Conservation (phyloP, 2,888 invertebrate genomes). For the Trissoscelio sp. region DNA sequence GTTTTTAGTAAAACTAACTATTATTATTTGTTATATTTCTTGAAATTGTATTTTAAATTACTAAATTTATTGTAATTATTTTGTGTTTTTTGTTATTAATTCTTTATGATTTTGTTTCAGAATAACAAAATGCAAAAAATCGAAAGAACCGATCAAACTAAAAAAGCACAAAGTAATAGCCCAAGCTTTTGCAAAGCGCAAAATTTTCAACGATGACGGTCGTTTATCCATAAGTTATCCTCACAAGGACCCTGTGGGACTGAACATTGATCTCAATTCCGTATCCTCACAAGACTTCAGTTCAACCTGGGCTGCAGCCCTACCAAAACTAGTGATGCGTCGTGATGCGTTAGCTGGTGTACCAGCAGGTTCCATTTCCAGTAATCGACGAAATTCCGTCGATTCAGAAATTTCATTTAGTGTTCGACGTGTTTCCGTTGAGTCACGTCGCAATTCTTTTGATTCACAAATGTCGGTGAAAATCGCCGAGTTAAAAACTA, state of each 20-base stretch:
- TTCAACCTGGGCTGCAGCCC: constrained; percentile 95
- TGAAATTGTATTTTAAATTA: no score
- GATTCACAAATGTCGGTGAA: constrained; percentile 95
- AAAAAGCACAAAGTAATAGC: constrained; percentile 96
- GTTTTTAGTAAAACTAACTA: no score
- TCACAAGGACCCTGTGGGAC: constrained; percentile 95
- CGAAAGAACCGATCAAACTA: constrained; percentile 88
- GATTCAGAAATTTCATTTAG: constrained; percentile 90
- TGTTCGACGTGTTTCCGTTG: constrained; percentile 92
- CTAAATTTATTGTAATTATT: no score
- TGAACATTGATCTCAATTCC: constrained; percentile 89
- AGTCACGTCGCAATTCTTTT: constrained; percentile 93
- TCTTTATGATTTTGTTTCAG: no score
- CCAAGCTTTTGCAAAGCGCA: constrained; percentile 94
- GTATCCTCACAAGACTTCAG: constrained; percentile 93
- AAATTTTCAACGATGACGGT: constrained; percentile 92
- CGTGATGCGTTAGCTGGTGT: constrained; percentile 91
- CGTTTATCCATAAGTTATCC: constrained; percentile 94
- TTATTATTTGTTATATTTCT: no score
- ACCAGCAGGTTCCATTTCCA: constrained; percentile 85
- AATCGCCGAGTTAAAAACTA: constrained; percentile 84
- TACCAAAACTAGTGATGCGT: constrained; percentile 93
- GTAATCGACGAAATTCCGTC: constrained; percentile 85
- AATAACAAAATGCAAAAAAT: constrained; percentile 89
- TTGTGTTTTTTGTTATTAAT: no score